Evolutionary conservation across 2,113 vertebrate species (phyloP).

Genomic region (Vireo altiloquus): DNA sequence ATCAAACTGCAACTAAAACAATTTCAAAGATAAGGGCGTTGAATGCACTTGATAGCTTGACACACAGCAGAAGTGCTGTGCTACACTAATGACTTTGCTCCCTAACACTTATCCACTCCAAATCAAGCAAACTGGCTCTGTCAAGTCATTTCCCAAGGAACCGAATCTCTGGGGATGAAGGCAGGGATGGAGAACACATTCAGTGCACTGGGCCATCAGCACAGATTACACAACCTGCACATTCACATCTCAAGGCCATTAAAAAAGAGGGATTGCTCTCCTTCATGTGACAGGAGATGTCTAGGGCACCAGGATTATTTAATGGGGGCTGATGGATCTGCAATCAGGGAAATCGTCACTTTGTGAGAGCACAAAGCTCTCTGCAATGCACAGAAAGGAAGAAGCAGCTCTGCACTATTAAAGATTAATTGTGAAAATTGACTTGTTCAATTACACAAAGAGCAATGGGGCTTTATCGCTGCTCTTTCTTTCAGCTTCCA

Average conservation of each 20-base stretch:
- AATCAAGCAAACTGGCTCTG: neutral
- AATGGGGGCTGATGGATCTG: slow-evolving; percentile 53
- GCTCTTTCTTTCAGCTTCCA: slow-evolving; percentile 9
- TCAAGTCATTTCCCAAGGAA: neutral
- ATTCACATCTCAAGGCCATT: slow-evolving; percentile 6
- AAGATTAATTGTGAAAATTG: slow-evolving; percentile 66
- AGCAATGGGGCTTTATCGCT: neutral
- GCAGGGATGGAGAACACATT: neutral
- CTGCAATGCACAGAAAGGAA: slow-evolving; percentile 14
- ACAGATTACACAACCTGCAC: neutral
- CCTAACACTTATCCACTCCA: neutral
- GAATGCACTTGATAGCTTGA: neutral
- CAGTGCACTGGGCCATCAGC: neutral
- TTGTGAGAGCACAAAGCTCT: slow-evolving; percentile 12
- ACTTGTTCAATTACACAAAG: slow-evolving; percentile 56
- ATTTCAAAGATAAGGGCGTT: neutral
- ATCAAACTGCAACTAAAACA: neutral
- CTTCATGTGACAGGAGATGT: slow-evolving; percentile 3
- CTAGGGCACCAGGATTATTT: slow-evolving; percentile 10
- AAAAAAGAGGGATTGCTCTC: neutral
- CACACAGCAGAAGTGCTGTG: neutral
- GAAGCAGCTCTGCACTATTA: slow-evolving; percentile 36
- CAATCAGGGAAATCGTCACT: slow-evolving; percentile 3
- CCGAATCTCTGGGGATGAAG: neutral
- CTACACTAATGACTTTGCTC: neutral